Conservation (phyloP, 2,113 vertebrate genomes). For the Cryptotis parvus region DNA sequence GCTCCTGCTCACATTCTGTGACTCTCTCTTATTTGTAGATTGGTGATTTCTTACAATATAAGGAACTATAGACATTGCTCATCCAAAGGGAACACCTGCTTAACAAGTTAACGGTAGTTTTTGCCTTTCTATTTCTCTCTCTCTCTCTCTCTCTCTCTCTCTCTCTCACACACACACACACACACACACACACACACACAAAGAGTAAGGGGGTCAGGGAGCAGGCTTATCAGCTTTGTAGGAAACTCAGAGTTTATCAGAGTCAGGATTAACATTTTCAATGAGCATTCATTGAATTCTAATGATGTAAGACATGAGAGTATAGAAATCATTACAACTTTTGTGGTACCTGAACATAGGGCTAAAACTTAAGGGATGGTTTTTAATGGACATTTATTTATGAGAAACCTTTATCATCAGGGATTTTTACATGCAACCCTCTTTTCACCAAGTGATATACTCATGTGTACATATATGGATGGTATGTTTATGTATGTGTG, state of each 20-base stretch:
- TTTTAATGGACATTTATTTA: too few species aligned
- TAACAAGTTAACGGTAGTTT: neutral
- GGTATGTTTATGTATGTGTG: conserved; percentile 17
- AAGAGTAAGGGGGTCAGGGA: neutral
- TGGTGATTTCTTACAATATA: conserved; percentile 46
- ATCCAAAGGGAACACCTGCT: neutral
- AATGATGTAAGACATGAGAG: neutral
- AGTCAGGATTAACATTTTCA: conserved; percentile 33
- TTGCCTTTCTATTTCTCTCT: neutral
- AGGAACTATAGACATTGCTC: neutral
- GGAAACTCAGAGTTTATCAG: neutral
- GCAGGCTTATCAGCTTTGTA: neutral
- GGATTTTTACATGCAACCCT: conserved; percentile 34
- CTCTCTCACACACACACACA: too few species aligned
- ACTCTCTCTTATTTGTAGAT: neutral
- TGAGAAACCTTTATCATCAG: neutral
- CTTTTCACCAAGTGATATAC: neutral
- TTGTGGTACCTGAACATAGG: conserved; percentile 39
- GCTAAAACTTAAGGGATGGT: conserved; percentile 63
- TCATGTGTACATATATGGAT: neutral
- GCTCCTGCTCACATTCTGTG: neutral
- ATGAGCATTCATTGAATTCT: conserved; percentile 40
- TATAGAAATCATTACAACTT: conserved; percentile 3
- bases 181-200: too few species aligned
- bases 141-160: too few species aligned